Evolutionary conservation across 2,113 vertebrate species (phyloP).

Genomic region (Todiramphus saurophagus): DNA sequence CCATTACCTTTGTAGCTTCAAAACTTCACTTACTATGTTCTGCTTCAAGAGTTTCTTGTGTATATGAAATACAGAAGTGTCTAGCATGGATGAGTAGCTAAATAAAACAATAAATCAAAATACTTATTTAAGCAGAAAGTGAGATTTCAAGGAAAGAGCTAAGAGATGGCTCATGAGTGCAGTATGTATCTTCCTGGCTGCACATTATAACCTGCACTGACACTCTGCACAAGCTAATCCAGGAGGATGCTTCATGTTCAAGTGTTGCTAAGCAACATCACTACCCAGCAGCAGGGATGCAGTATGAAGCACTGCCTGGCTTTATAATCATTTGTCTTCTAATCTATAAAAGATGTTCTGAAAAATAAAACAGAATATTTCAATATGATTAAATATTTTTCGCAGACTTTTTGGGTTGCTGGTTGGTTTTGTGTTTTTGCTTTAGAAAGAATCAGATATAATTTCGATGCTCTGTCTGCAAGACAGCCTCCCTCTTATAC

Average conservation of each 20-base stretch:
- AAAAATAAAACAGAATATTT: conserved; percentile 44
- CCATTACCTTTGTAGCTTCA: neutral
- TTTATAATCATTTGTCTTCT: conserved; percentile 57
- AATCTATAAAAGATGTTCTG: conserved; percentile 54
- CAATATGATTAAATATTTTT: conserved; percentile 47
- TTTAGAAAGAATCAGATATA: neutral
- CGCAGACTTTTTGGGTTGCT: neutral
- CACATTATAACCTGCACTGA: conserved; percentile 43
- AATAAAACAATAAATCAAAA: neutral
- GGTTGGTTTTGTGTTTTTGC: neutral
- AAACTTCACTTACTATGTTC: neutral
- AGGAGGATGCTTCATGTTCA: conserved; percentile 41
- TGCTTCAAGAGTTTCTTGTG: neutral
- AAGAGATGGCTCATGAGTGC: neutral
- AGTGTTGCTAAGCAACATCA: conserved; percentile 75
- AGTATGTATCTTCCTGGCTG: neutral
- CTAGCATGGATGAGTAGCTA: neutral
- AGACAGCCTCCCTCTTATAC: neutral
- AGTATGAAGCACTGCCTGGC: conserved; percentile 28
- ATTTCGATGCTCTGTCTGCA: neutral
- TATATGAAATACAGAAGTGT: neutral
- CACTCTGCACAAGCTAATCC: conserved; percentile 31
- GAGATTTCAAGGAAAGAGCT: neutral
- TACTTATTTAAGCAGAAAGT: neutral
- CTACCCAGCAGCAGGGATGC: conserved; percentile 55